Base-by-base conservation (phyloP, 2,888 invertebrate genomes). In the Neoaliturus tenellus region DNA sequence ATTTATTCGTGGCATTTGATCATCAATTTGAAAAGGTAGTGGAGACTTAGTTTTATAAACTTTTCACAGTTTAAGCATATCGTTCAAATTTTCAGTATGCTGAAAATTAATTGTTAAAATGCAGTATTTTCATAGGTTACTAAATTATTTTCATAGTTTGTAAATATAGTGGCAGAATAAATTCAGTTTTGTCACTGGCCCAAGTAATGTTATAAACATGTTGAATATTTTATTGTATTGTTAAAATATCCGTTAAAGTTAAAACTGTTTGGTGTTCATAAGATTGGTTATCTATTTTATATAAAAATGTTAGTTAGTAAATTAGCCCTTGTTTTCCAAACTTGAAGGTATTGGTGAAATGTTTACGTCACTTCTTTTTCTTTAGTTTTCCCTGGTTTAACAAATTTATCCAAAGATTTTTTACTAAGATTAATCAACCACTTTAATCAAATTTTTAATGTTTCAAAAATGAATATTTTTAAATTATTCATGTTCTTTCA, bases 111-210 rank as follows among this genome's bases (percentile, higher is more conserved):
- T 48, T 25, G 55, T 55, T 55, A 14, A 62, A 62, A 62, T 28
- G 62, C 17, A 28, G 62, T 62, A 62, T 62, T 62, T 62, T 62
- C 14, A 31, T 62, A 62, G n/a, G n/a, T 51, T 51, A 51, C 23
- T 6, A 10, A 23, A 23, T 51, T 51, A 51, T 2, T n/a, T n/a
- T n/a, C n/a, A n/a, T n/a, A n/a, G n/a, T n/a, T n/a, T 51, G 51
- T 14, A 51, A 2, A 51, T 51, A 10, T 4, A 2, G 10, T 10
- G 23, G 5, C 48, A 5, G 8, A 44, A 17, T 51, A 2, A 20
- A 6, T 51, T 23, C 51, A 51, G n/a, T 51, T 20, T 51, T 51
- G 51, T 23, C n/a, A 1, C 51, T 51, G 51, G 51, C n/a, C 4
- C 51, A 23, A 23, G 51, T 51, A 23, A 10, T 51, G 51, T 51